Base-by-base conservation (phyloP, 2,113 vertebrate species). In the Illadopsis cleaveri region DNA sequence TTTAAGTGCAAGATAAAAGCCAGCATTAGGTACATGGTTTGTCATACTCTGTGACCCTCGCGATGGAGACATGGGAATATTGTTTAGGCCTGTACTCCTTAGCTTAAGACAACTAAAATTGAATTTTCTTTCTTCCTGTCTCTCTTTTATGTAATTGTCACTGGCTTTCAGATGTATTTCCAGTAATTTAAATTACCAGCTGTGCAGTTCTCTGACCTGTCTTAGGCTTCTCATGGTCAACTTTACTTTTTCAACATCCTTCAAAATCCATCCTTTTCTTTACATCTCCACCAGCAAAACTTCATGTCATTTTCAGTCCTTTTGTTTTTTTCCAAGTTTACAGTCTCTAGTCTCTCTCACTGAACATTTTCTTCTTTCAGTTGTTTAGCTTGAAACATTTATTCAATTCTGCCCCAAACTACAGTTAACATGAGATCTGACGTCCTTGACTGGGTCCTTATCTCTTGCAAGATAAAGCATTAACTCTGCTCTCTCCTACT, bases 81-180 rank as follows among this genome's bases (percentile, higher is more conserved):
- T 85, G 44, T 72, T 91, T 79, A 76, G 61, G 31, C 15, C 37
- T 94, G 45, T 77, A 50, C 38, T 82, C 62, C 78, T 82, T 23
- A 69, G 17, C 25, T 56, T 80, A 83, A 65, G 38, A 53, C 5
- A 51, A 90, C 25, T 72, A 80, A 95, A 86, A 80, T 7, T 86
- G 45, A 92, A 83, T 90, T 90, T 86, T 86, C 31, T 90, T 92
- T 92, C 54, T 54, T 69, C 44, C 8, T 35, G 33, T 54, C 10
- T 31, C 21, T 91, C 62, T 87, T 75, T 91, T 76, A 62, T 56
- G 30, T n/a, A 82, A 87, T 57, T 90, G 45, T 28, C 73, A 81
- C 38, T 76, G 48, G 56, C 28, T 84, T 94, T 95, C 72, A 91
- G 40, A 81, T 60, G 28, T 61, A 73, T 38, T 94, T 93, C 48